A percentile compares a stretch with the other conserved stretches of the same genome.
phyloP scores from a whole-genome alignment of 2,113 vertebrate species.

The Vulpes vulpes region DNA sequence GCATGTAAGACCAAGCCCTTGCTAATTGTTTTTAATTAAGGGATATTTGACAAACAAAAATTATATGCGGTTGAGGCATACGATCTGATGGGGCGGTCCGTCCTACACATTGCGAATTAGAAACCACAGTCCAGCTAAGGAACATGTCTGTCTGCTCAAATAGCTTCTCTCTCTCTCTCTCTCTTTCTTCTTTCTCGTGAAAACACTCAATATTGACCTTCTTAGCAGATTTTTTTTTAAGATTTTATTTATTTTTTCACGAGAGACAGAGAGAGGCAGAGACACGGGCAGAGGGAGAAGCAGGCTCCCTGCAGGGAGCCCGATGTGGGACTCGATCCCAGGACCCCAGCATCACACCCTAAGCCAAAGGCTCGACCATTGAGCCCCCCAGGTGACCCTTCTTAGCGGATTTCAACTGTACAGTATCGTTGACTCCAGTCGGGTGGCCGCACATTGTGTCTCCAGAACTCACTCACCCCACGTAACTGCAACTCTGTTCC shows the following conservation, averaged over 20 bases:
- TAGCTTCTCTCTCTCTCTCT: background rate
- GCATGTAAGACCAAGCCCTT: background rate
- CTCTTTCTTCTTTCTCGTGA: too few relatives aligned
- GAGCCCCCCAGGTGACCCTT: too few relatives aligned
- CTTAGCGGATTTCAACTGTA: background rate
- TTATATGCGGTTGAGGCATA: background rate
- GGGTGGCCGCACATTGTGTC: accelerated
- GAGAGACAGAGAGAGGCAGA: too few relatives aligned
- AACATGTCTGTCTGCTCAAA: background rate
- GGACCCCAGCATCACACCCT: too few relatives aligned
- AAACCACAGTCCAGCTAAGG: background rate
- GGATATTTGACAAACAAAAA: background rate
- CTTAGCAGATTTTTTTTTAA: background rate
- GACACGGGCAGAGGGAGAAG: too few relatives aligned
- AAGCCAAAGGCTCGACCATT: too few relatives aligned
- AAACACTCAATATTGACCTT: background rate
- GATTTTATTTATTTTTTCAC: too few relatives aligned
- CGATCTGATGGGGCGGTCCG: too few relatives aligned
- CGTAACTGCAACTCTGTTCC: background rate
- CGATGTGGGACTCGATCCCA: too few relatives aligned
- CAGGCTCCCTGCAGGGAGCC: too few relatives aligned
- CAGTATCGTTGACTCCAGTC: background rate
- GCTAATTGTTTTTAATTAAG: background rate
- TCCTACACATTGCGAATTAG: background rate
- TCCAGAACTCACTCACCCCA: background rate